Evolutionary conservation across 2,797 vertebrate species (phyloP), one percentile per base, ranked within the genome.

Genomic region (Anomalospiza imberbis): DNA sequence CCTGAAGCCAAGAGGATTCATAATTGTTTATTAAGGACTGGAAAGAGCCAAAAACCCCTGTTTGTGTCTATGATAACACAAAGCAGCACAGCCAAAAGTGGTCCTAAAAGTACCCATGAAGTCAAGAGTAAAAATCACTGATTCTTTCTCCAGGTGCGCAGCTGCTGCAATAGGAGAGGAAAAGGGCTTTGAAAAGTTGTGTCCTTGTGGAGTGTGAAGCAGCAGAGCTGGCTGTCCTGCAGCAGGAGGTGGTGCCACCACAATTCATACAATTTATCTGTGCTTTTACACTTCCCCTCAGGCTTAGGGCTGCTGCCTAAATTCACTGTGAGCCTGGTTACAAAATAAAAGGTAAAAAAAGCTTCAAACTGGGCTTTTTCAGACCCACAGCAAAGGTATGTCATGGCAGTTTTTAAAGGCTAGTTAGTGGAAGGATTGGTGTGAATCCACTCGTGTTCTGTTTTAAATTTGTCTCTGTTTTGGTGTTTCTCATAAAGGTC

Each of bases 251-350:
- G 91, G 55, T 40, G 48, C 40, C 31, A 20, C 17, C 24, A 24
- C 38, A 9, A 5, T 38, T 18, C 25, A 14, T 1, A 19, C 0
- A 0, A 53, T 25, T 32, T 44, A 1, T 22, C 22, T 21, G 7
- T 44, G 65, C n/a, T 55, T 58, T 48, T 17, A 36, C 16, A 32
- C 26, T 26, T 81, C 26, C 38, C 42, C 29, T 76, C 42, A 10
- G 20, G 55, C 53, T 83, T 2, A 2, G 10, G n/a, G 48, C 32
- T 88, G 55, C 66, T 81, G 19, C 40, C 28, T 47, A 9, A 88
- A 72, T 44, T 68, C 42, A 36, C 40, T 6, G 32, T 34, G 47
- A 44, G 38, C 10, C 28, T 18, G 21, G 22, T 12, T 13, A 13
- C 28, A 45, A 60, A 24, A 48, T 6, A 53, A 71, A 67, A 16